Base-by-base conservation (phyloP, 37 sponge, comb jelly and placozoan species). In the Axinella damicornis region DNA sequence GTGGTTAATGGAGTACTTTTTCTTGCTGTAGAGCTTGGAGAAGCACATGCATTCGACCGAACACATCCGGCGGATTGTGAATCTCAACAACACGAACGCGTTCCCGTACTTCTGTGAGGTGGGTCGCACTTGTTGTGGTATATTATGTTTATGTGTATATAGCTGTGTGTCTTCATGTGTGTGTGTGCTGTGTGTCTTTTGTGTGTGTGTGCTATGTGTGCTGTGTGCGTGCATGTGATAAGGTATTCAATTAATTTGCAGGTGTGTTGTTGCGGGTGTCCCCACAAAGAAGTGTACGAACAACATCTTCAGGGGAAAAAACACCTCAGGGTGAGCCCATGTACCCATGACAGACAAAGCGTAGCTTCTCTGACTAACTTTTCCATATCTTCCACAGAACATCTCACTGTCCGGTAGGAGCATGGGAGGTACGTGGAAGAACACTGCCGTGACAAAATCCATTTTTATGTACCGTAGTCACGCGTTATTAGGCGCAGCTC, bases 231-330 rank as follows among this genome's bases (percentile, higher is more conserved):
- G n/a, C n/a, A n/a, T n/a, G n/a, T n/a, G n/a, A n/a, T n/a, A n/a
- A n/a, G n/a, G n/a, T n/a, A n/a, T n/a, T n/a, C n/a, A n/a, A n/a
- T 4, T 46, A 9, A 9, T 46, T 46, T 46, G 9, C 55, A 77
- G 67, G 71, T 66, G 17, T 85, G 78, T 85, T 60, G 16, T 13
- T 37, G 21, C 12, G 24, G 28, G 55, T 79, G 68, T 25, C n/a
- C 65, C 20, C 30, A 19, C 39, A 68, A 79, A 12, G 53, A 33
- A 0, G 38, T 79, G 33, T 66, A 41, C 25, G 12, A 41, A n/a
- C 17, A 40, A 24, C 80, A 79, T 31, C 15, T 79, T 68, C 21
- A 38, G 9, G 80, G 80, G 32, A 79, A 67, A 53, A 79, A 79
- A 67, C 80, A 79, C 41, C 31, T 64, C 68, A 79, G 39, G 80